Base-by-base conservation (phyloP, 2,797 vertebrate genomes). In the Crotalus adamanteus region DNA sequence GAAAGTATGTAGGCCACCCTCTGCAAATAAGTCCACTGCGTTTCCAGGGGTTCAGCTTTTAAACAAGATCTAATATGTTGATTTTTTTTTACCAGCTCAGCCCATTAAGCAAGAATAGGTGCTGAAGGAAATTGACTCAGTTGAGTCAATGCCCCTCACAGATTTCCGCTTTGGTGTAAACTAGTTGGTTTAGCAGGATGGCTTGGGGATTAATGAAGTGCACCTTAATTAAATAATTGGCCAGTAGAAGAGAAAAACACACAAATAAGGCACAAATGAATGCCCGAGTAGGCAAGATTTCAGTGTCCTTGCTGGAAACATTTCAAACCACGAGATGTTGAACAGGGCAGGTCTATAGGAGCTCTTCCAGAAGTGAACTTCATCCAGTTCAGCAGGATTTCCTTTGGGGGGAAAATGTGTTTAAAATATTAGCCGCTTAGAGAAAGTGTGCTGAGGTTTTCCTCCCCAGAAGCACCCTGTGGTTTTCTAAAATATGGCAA, bases 141-240 rank as follows among this genome's bases (percentile, higher is more conserved):
- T 94, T 20, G 90, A 91, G 93, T 90, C 86, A 89, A 83, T 91
- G 94, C 96, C 94, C 95, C 92, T 83, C 94, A 93, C 94, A 92
- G 95, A 96, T 96, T 96, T 95, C n/a, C 93, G 13, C 90, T 90
- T 94, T 91, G 87, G 78, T 87, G 61, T 92, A 86, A 53, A 94
- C 51, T 85, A 11, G 63, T 12, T 90, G 94, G 93, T 95, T 96
- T 94, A 78, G 93, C 93, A 91, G 92, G 93, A 94, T 56, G 96
- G 94, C 86, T 96, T 94, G 93, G 95, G 92, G 93, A 97, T 97
- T 97, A 97, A 97, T 97, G 96, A 97, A 97, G 95, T 97, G 96
- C 96, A 88, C 93, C 97, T 97, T 97, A 97, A 97, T 97, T 97
- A 97, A 97, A 97, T 97, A 97, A 97, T 97, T 97, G 96, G 96